These are phyloP conservation scores for Antennarius maculatus DNA, from an alignment of 2,797 vertebrate genomes.

Conservation along the genomic window DNA sequence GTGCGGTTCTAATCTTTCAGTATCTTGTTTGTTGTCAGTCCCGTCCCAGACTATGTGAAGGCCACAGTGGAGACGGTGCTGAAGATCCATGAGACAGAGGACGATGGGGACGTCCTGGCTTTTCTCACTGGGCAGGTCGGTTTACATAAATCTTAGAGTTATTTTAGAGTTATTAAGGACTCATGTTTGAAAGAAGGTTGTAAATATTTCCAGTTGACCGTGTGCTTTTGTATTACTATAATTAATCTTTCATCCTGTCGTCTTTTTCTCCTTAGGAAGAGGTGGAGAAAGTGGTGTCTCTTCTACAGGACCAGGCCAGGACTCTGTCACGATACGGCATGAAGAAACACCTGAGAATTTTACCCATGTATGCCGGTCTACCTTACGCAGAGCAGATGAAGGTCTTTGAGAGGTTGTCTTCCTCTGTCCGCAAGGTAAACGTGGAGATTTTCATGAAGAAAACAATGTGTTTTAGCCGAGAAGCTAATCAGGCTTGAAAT, in stretches of 20 bases:
- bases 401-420: slow-evolving; percentile 91
- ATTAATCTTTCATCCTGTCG: neutral
- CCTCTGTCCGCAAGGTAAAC: slow-evolving; percentile 92
- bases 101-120: slow-evolving; percentile 93
- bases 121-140: slow-evolving; percentile 97
- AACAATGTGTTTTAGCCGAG: neutral
- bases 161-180: neutral
- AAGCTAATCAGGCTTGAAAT: neutral
- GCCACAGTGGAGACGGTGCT: slow-evolving; percentile 96
- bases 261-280: slow-evolving; percentile 85
- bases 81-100: slow-evolving; percentile 97
- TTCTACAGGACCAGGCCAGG: slow-evolving; percentile 94
- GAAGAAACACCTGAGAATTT: slow-evolving; percentile 93
- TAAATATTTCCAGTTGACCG: neutral
- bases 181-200: neutral
- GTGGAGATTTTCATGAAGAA: neutral
- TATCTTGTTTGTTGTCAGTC: slow-evolving; percentile 75
- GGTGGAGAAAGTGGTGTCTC: slow-evolving; percentile 93
- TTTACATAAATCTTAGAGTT: neutral
- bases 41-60: slow-evolving; percentile 97
- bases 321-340: slow-evolving; percentile 90
- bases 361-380: slow-evolving; percentile 97
- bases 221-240: neutral
- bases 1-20: neutral
- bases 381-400: slow-evolving; percentile 95